Percentiles rank a stretch among this genome's conserved stretches.
Conservation (phyloP, 23 tunicate genomes). For the Clavelina lepadiformis region DNA sequence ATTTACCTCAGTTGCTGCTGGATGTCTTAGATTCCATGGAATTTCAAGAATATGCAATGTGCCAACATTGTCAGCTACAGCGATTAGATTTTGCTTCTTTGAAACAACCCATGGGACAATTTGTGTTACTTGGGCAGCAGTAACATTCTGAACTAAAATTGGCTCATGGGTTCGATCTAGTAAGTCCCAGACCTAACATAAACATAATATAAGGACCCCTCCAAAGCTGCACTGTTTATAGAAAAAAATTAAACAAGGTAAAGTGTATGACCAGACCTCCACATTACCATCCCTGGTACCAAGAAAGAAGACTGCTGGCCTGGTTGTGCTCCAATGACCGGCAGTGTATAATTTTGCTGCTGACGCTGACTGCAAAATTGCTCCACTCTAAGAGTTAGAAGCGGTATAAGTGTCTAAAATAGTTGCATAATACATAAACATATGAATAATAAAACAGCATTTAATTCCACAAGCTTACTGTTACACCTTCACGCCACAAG, state of each 20-base stretch:
- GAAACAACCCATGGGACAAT: constrained; percentile 79
- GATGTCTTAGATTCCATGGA: constrained; percentile 86
- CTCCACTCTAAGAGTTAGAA: constrained; percentile 27
- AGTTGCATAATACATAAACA: neutral
- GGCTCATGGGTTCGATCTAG: constrained; percentile 98
- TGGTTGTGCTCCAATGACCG: constrained; percentile 90
- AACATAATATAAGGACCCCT: neutral
- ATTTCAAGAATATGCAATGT: constrained; percentile 97
- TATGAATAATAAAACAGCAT: neutral
- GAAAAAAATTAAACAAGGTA: neutral
- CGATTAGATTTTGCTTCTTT: constrained; percentile 87
- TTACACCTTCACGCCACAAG: constrained; percentile 69
- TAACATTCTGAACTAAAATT: constrained; percentile 82
- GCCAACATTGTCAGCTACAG: constrained; percentile 84
- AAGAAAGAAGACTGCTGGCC: constrained; percentile 86
- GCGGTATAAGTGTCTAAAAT: neutral
- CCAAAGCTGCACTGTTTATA: neutral
- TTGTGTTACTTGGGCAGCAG: constrained; percentile 88
- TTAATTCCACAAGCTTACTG: constrained; percentile 22
- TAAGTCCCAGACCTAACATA: constrained; percentile 86
- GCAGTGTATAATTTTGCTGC: constrained; percentile 76
- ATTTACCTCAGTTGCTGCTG: constrained; percentile 75
- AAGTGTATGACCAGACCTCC: constrained; percentile 71
- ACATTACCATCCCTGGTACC: constrained; percentile 93
- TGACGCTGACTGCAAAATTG: constrained; percentile 78